Percentiles rank a stretch among this genome's conserved stretches.
phyloP scores from a whole-genome alignment of 2,113 vertebrate genomes.

The Clarias macrocephalus region DNA sequence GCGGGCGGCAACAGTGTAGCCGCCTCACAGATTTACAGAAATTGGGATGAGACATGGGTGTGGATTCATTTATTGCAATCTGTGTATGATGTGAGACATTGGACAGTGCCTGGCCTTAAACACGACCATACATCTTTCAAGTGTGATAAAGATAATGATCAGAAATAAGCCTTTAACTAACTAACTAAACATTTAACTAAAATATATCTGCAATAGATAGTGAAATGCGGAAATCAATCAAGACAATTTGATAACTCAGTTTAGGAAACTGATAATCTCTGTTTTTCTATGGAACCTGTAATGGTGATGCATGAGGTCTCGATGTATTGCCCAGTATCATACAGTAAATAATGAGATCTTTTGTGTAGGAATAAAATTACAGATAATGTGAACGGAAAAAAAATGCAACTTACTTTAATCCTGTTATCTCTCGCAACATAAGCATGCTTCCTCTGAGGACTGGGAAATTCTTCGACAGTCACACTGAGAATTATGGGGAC shows the following conservation, averaged over 20 bases:
- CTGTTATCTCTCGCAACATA: constrained; percentile 10
- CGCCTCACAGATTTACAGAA: neutral
- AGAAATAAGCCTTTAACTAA: neutral
- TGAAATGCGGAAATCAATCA: constrained; percentile 7
- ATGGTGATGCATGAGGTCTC: neutral
- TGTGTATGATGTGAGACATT: constrained; percentile 64
- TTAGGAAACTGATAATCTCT: neutral
- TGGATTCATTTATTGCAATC: constrained; percentile 63
- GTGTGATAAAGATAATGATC: neutral
- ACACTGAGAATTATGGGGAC: constrained; percentile 24
- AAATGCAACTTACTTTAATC: constrained; percentile 6
- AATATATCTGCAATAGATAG: neutral
- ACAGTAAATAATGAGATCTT: neutral
- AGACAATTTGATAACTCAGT: constrained; percentile 14
- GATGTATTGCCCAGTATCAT: neutral
- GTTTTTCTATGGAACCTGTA: neutral
- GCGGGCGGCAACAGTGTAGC: neutral
- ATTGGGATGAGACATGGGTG: constrained; percentile 53
- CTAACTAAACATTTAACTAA: neutral
- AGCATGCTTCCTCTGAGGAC: constrained; percentile 30
- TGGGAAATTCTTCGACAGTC: constrained; percentile 15
- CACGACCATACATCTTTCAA: neutral
- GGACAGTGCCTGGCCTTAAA: constrained; percentile 1
- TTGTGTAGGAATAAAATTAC: constrained; percentile 18
- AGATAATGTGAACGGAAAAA: neutral